Percentiles rank a stretch among this genome's conserved stretches.
Evolutionary conservation across 2,113 vertebrate genomes (phyloP).

Genomic region (Cathartes aura): DNA sequence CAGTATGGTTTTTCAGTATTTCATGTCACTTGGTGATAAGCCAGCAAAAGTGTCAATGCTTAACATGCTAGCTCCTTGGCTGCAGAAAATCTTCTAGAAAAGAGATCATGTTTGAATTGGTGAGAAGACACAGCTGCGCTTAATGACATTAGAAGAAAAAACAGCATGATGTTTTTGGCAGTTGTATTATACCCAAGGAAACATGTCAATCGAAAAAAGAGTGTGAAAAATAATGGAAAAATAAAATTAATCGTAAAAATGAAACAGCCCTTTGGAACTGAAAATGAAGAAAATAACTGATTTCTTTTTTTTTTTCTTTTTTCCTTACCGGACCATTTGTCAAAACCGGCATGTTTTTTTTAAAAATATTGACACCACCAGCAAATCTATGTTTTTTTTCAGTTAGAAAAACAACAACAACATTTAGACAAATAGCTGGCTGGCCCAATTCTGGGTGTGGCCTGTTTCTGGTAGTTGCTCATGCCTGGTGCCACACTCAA

Average conservation of each 20-base stretch:
- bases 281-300: neutral
- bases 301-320: no score
- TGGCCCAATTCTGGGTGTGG: neutral
- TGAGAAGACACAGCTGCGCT: neutral
- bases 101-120: neutral
- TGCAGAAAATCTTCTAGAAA: neutral
- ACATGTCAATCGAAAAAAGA: neutral
- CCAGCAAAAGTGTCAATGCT: neutral
- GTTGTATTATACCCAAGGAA: neutral
- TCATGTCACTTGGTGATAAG: neutral
- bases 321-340: neutral
- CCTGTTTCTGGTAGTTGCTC: neutral
- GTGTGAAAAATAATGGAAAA: neutral
- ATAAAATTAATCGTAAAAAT: neutral
- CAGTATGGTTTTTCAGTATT: neutral
- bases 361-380: neutral
- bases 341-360: neutral
- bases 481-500: neutral
- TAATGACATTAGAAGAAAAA: neutral
- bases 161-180: neutral
- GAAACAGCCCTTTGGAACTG: neutral
- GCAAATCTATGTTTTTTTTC: neutral
- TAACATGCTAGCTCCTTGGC: neutral
- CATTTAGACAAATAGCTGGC: neutral
- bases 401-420: neutral